Evolutionary conservation across 2,113 vertebrate species (phyloP).

Genomic region (Fregata magnificens): DNA sequence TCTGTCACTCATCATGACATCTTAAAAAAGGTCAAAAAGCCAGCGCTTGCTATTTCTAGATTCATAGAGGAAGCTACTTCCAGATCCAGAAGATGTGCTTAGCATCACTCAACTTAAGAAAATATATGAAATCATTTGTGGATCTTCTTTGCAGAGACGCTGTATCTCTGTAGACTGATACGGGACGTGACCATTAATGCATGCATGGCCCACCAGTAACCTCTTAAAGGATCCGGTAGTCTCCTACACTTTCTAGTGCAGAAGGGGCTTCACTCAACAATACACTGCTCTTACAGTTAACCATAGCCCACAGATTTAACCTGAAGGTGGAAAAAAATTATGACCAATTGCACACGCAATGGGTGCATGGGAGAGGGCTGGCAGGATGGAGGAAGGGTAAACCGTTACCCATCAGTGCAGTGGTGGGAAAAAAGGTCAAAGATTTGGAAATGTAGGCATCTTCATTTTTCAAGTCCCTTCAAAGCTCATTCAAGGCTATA

Average conservation of each 20-base stretch:
- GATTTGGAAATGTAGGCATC: neutral
- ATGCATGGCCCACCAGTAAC: rapidly evolving
- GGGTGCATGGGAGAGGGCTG: neutral
- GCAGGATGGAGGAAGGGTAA: neutral
- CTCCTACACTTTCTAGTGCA: neutral
- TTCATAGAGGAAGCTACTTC: neutral
- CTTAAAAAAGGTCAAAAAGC: neutral
- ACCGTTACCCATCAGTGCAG: neutral
- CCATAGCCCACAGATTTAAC: neutral
- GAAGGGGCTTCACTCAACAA: neutral
- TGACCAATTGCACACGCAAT: neutral
- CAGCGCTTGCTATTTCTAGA: neutral
- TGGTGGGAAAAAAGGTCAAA: neutral
- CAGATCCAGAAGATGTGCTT: neutral
- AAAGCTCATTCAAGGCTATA: neutral
- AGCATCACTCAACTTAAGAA: neutral
- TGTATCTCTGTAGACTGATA: neutral
- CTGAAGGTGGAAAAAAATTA: neutral
- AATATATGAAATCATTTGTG: neutral
- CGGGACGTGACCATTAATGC: neutral
- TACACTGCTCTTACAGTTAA: neutral
- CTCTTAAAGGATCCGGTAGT: neutral
- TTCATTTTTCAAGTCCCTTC: neutral
- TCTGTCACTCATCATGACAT: neutral
- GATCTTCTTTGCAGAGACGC: rapidly evolving